phyloP scores from a whole-genome alignment of 2,113 vertebrate genomes.

The Cottus gobio region DNA sequence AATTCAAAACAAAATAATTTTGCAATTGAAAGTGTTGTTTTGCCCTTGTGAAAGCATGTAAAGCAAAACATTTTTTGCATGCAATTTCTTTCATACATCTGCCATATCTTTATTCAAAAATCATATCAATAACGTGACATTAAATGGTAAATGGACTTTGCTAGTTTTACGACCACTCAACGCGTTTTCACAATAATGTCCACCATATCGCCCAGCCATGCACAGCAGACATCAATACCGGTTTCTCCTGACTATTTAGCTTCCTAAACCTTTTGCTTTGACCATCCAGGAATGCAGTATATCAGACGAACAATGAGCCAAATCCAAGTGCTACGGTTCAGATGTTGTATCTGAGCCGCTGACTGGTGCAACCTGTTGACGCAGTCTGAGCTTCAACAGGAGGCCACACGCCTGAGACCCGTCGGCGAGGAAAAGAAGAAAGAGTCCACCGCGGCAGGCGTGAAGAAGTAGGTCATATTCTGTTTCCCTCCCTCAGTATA shows the following conservation, averaged over 20 bases:
- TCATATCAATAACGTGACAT: background rate
- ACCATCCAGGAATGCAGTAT: background rate
- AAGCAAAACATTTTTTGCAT: background rate
- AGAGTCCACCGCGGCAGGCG: constrained; percentile 16
- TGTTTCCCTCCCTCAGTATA: background rate
- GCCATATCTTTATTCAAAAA: no score
- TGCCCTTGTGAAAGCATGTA: background rate
- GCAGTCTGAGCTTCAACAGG: constrained; percentile 35
- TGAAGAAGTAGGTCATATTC: constrained; percentile 48
- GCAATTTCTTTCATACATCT: background rate
- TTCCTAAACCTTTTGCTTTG: background rate
- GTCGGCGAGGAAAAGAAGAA: background rate
- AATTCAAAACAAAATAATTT: background rate
- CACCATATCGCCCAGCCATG: background rate
- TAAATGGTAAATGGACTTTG: background rate
- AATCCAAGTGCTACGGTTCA: background rate
- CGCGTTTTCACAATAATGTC: background rate
- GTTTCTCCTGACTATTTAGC: background rate
- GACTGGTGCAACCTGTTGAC: constrained; percentile 41
- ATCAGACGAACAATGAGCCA: background rate
- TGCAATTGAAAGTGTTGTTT: background rate
- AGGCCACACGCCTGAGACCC: constrained; percentile 44
- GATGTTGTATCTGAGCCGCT: constrained; percentile 1
- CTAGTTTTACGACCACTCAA: background rate
- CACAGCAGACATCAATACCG: background rate